phyloP scores from a whole-genome alignment of 35 echinoderm and acorn worm species.

The Hemicentrotus pulcherrimus region DNA sequence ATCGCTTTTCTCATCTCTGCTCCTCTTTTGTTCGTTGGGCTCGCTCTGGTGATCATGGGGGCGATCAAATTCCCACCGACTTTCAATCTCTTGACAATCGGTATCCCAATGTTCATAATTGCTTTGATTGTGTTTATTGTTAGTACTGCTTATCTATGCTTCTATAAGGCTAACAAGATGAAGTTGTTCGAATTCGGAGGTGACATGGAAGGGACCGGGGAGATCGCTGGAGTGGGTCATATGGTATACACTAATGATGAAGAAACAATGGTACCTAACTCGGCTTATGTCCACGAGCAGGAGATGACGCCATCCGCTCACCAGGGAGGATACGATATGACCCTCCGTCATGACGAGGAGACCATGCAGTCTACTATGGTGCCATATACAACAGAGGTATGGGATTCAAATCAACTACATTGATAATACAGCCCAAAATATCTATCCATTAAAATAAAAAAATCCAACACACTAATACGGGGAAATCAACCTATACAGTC shows the following conservation, averaged over 20 bases:
- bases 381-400: background rate
- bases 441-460: too few relatives aligned
- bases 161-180: constrained; percentile 39
- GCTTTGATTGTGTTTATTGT: background rate
- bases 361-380: background rate
- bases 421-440: too few relatives aligned
- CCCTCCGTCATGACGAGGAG: background rate
- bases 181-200: constrained; percentile 15
- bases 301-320: background rate
- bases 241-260: background rate
- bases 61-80: background rate
- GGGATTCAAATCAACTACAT: background rate
- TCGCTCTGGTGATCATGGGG: constrained; percentile 20
- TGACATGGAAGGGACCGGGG: background rate
- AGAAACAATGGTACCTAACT: background rate
- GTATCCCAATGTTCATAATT: constrained; percentile 14
- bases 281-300: background rate
- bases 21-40: constrained; percentile 6
- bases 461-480: too few relatives aligned
- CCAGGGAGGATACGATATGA: background rate
- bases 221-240: background rate
- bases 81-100: background rate
- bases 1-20: constrained; percentile 22
- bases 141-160: background rate
- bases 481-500: too few relatives aligned